phyloP scores from a whole-genome alignment of 1,140 invertebrate genomes.

The Coelopa frigida region DNA sequence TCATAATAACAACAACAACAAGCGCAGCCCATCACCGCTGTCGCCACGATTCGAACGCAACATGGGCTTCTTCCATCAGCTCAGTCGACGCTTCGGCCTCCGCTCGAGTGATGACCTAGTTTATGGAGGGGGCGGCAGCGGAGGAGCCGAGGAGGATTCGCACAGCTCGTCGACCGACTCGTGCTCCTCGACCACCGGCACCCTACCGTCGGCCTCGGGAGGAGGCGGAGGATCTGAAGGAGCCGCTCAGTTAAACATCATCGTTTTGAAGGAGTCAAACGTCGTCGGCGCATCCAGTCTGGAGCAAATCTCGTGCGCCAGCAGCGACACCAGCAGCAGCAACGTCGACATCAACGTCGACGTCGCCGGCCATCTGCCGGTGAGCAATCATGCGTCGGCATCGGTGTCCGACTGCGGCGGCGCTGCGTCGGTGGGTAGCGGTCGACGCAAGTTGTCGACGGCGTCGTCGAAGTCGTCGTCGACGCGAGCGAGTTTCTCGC shows the following conservation, averaged over 20 bases:
- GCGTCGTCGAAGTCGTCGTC: too few relatives aligned
- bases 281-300: conserved; percentile 39
- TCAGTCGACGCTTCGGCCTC: conserved; percentile 52
- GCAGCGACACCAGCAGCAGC: conserved; percentile 55
- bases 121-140: conserved; percentile 18
- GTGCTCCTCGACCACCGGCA: conserved; percentile 49
- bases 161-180: conserved; percentile 52
- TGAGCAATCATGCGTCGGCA: conserved; percentile 14
- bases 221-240: neutral
- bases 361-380: conserved; percentile 16
- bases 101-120: conserved; percentile 47
- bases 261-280: neutral
- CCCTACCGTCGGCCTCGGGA: conserved; percentile 19
- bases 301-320: conserved; percentile 49
- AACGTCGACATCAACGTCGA: conserved; percentile 32
- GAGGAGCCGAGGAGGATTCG: conserved; percentile 47
- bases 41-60: conserved; percentile 50
- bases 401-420: conserved; percentile 9
- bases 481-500: conserved; percentile 41
- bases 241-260: neutral
- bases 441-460: neutral
- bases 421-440: neutral
- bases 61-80: conserved; percentile 53
- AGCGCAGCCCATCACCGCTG: conserved; percentile 27
- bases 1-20: conserved; percentile 6